These are phyloP conservation scores for Eufriesea mexicana DNA, from an alignment of 1,140 invertebrate species.

Conservation along the genomic window DNA sequence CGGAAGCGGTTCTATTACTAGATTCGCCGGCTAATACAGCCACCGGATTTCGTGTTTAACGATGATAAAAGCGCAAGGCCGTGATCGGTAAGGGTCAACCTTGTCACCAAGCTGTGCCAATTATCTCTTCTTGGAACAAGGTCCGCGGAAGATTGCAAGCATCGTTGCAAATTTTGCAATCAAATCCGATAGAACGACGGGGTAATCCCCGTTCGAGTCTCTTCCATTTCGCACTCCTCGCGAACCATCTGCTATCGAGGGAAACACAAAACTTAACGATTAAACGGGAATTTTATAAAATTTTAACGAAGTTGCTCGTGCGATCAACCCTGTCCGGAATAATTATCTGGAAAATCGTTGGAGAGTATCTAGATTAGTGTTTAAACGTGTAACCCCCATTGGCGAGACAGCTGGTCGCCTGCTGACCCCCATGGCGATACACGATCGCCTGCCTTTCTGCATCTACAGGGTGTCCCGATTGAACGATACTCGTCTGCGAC, in stretches of 20 bases:
- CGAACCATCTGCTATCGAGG: too few relatives aligned
- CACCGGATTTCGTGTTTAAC: conserved; percentile 58
- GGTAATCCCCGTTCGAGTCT: not conserved
- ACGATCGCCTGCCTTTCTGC: conserved; percentile 35
- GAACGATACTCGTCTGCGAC: not conserved
- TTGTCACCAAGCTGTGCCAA: conserved; percentile 50
- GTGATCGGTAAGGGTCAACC: conserved; percentile 49
- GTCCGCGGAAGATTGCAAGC: conserved; percentile 15
- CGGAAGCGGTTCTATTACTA: conserved; percentile 12
- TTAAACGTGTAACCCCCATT: conserved; percentile 54
- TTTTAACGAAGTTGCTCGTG: too few relatives aligned
- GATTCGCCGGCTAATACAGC: conserved; percentile 5
- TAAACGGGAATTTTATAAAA: too few relatives aligned
- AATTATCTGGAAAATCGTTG: not conserved
- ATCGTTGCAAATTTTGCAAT: not conserved
- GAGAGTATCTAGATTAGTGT: not conserved
- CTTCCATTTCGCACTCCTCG: too few relatives aligned
- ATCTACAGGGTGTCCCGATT: conserved; percentile 50
- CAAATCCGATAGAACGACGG: not conserved
- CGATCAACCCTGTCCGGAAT: too few relatives aligned
- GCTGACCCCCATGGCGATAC: conserved; percentile 72
- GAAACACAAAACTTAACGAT: too few relatives aligned
- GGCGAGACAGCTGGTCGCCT: conserved; percentile 74
- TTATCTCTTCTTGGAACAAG: conserved; percentile 51
- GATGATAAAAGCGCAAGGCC: conserved; percentile 59